Evolutionary conservation across 1,140 invertebrate species (phyloP), one percentile per base, ranked within the genome.

Genomic region (Elymnias hypermnestra): DNA sequence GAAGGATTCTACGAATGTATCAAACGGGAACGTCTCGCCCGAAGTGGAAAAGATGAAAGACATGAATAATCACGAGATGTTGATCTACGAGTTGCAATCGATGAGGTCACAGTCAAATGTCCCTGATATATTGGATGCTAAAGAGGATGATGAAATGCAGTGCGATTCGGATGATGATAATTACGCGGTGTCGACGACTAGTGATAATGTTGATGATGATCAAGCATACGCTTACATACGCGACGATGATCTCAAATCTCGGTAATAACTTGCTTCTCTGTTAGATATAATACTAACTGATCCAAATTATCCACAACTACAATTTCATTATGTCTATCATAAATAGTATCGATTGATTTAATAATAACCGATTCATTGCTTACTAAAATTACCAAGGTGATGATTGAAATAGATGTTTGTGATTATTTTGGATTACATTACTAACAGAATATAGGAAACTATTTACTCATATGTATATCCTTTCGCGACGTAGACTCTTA

Each of bases 1-100:
- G 28, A 83, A 86, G 50, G 63, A 68, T 57, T 62, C 62, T 3
- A 48, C 61, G 54, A 62, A 65, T 23, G 36, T 62, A 17, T 46
- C 43, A 36, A 79, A 77, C 49, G 71, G 66, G 3, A 72, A 78
- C 46, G 72, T 68, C 3, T 66, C 76, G 7, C 70, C 75, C 7
- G 70, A 68, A 25, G 72, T 82, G 33, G 72, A 77, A 37, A 69
- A 72, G 35, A 83, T 87, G 59, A 87, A 88, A 59, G 88, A 89
- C 57, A 87, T 87, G 72, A 81, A 87, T 49, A 89, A 89, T 57
- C 88, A 89, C 54, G 89, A 90, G 61, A 81, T 89, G 70, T 76
- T 90, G 23, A 89, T 90, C 47, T 81, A 86, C 41, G 89, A 90
- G 57, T 55, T 90, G 55, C 86, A 89, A 50, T 83, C 72, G 23